Conservation (phyloP, 1,140 invertebrate species). For the Calephelis virginiensis region DNA sequence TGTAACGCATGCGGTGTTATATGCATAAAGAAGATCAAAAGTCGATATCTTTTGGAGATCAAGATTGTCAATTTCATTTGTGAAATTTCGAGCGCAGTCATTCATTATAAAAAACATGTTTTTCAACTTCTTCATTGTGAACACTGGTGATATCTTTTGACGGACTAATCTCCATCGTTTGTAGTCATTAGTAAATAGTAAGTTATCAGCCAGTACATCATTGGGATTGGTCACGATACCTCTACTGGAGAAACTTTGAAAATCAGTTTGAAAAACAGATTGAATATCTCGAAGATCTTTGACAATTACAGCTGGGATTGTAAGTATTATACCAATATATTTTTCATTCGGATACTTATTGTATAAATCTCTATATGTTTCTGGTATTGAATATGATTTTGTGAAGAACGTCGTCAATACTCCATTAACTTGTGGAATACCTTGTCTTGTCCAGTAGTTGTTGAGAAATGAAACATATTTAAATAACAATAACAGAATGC, state of each 20-base stretch:
- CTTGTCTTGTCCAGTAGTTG: conserved; percentile 45
- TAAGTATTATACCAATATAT: conserved; percentile 35
- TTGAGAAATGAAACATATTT: conserved; percentile 25
- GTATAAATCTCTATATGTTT: conserved; percentile 40
- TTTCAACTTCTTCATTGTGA: conserved; percentile 67
- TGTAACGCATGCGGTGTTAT: conserved; percentile 37
- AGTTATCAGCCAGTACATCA: conserved; percentile 58
- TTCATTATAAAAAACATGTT: conserved; percentile 66
- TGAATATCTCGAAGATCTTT: conserved; percentile 76
- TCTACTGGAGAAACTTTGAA: conserved; percentile 65
- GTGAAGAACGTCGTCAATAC: conserved; percentile 36
- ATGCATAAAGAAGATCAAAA: conserved; percentile 35
- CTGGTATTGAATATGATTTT: conserved; percentile 35
- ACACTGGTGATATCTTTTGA: conserved; percentile 54
- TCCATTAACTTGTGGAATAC: conserved; percentile 34
- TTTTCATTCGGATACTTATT: conserved; percentile 30
- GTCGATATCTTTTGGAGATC: conserved; percentile 25
- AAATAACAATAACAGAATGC: conserved; percentile 22
- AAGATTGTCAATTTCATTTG: conserved; percentile 31
- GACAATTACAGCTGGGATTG: conserved; percentile 37
- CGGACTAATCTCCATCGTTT: conserved; percentile 62
- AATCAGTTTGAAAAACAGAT: conserved; percentile 74
- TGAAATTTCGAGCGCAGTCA: conserved; percentile 40
- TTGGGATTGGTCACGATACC: conserved; percentile 45
- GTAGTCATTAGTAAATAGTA: conserved; percentile 57